Evolutionary conservation across 2,888 invertebrate species (phyloP), one percentile per base, ranked within the genome.

Genomic region (Agonopterix arenella): DNA sequence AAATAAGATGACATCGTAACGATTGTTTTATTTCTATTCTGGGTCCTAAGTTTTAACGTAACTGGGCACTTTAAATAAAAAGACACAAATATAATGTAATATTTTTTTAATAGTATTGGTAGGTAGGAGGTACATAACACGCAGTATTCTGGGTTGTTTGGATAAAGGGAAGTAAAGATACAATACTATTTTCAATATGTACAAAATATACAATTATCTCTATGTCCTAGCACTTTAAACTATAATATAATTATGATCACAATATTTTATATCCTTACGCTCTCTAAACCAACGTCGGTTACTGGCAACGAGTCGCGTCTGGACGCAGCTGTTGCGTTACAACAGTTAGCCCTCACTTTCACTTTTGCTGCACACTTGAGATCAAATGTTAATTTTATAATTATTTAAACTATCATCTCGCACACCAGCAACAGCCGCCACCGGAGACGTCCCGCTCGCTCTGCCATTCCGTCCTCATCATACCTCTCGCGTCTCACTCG

Each of bases 111-210:
- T 90, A 89, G 89, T 90, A 90, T 89, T 90, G 89, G 89, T 90
- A 89, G 89, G 89, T 89, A 90, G 85, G 89, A 89, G 88, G 89
- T 89, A 89, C 88, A 89, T 90, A 89, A 89, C 90, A 90, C 89
- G 84, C 90, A 88, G 85, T 85, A 84, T 78, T 84, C 84, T 88
- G 88, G 89, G 84, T 80, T 76, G 84, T 83, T 85, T 82, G 89
- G 85, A 85, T 86, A 84, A 81, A 80, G 84, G 88, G 85, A 85
- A 85, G 82, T 88, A 84, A 82, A 85, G 84, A 81, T 90, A 89
- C 89, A 89, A 89, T 90, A 89, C 86, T 89, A 89, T 89, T 82
- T 80, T 85, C 85, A 89, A 81, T 89, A 90, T 89, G 84, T 89
- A 90, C 89, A 90, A 89, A 89, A 90, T 90, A 86, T 90, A 90